Evolutionary conservation across 2,113 vertebrate genomes (phyloP), one percentile per base, ranked within the genome.

Genomic region (Clarias batrachus): DNA sequence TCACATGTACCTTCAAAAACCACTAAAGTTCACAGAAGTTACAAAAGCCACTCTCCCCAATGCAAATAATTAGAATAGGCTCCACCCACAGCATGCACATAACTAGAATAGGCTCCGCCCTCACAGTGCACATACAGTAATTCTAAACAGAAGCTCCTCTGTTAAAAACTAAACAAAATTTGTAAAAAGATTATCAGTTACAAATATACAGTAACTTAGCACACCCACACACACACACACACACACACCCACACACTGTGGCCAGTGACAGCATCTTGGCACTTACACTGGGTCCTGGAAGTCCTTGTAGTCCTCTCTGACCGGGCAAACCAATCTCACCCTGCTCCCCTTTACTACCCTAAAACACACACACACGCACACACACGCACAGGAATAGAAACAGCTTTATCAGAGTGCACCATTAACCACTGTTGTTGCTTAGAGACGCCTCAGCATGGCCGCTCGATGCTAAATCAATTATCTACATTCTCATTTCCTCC

Each of bases 261-360:
- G 3, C 2, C 30, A 63, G 41, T 81, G 81, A 87, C 60, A 66
- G 30, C 37, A 78, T 85, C 76, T 86, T 86, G 60, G 25, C 68
- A 90, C 94, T 83, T 93, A 96, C 95, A 91, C 79, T 0, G 60
- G 91, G 0, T 93, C 95, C 95, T 83, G 91, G 91, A 88, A 93
- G 90, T 60, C 95, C 95, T 4, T 93, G 90, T 62, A 96, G 89
- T 37, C 95, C 95, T 91, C 94, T 93, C 87, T 95, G 95, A 89
- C 95, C 95, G 25, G 95, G 95, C 86, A 96, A 92, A 79, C 95
- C 95, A 27, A 95, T 87, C 91, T 96, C 94, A 4, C 95, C 95
- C 79, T 92, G 87, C 63, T 95, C 95, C 52, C 95, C 95, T 95
- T 96, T 96, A 92, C 87, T 92, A 85, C 95, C 95, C 95, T 96